Percentiles rank a stretch among this genome's conserved stretches.
phyloP scores from a whole-genome alignment of 2,797 vertebrate species.

The Gymnocypris eckloni region DNA sequence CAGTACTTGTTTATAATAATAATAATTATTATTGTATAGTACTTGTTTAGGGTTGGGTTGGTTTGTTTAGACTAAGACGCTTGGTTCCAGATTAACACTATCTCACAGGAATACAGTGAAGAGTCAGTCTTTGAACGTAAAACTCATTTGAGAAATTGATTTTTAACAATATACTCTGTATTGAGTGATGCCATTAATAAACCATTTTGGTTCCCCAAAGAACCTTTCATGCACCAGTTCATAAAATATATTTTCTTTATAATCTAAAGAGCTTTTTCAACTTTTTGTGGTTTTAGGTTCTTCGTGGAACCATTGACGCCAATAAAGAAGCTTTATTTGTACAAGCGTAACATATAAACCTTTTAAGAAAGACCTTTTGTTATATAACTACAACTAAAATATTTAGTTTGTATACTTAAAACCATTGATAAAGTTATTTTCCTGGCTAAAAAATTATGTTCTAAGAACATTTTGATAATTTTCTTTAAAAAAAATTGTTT shows the following conservation, averaged over 20 bases:
- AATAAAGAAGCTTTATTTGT: neutral
- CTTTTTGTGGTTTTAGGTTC: neutral
- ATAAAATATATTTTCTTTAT: neutral
- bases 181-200: neutral
- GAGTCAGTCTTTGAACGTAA: neutral
- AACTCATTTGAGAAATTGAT: neutral
- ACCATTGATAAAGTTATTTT: neutral
- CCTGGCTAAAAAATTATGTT: neutral
- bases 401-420: neutral
- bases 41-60: neutral
- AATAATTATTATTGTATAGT: neutral
- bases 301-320: too few species aligned
- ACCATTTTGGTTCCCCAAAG: neutral
- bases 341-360: neutral
- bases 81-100: neutral
- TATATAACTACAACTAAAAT: neutral
- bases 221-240: neutral
- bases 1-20: too few species aligned
- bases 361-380: neutral
- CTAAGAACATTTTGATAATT: neutral
- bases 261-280: neutral
- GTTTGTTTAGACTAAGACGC: neutral
- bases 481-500: neutral
- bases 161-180: neutral
- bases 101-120: neutral